Base-by-base conservation (phyloP, 2,888 invertebrate species). In the Carcina quercana region DNA sequence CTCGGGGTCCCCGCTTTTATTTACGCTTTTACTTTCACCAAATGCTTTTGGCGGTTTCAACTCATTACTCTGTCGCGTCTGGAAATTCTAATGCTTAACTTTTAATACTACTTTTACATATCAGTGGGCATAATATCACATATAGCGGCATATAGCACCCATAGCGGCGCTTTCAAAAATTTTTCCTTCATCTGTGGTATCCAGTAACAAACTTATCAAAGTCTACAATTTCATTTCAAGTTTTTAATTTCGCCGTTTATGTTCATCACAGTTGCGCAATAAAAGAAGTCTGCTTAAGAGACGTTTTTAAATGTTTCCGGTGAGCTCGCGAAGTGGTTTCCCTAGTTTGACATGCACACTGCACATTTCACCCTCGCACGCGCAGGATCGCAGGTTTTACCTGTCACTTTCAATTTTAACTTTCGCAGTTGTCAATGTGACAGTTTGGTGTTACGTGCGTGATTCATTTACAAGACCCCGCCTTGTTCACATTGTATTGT, bases 11-110 rank as follows among this genome's bases (percentile, higher is more conserved):
- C 52, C 52, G 44, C 43, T 49, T 59, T 69, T 65, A 55, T 68
- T 65, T 59, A 65, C 63, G 63, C 65, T 71, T 54, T 69, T 66
- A 74, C 79, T 80, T 78, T 79, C 76, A 68, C 75, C 58, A 45
- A 55, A 57, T 56, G 46, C 46, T 50, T 50, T 49, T 45, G 53
- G 38, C 41, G 50, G 53, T 53, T 50, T 25, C 13, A 19, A 17
- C 25, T n/a, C n/a, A n/a, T n/a, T n/a, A n/a, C n/a, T n/a, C n/a
- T n/a, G n/a, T n/a, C n/a, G n/a, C n/a, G n/a, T n/a, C n/a, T n/a
- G n/a, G n/a, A n/a, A n/a, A n/a, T n/a, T n/a, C n/a, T n/a, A n/a
- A n/a, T n/a, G n/a, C n/a, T n/a, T n/a, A n/a, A n/a, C n/a, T n/a
- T n/a, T n/a, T n/a, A n/a, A n/a, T n/a, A n/a, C n/a, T n/a, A n/a